Percentiles rank a stretch among this genome's conserved stretches.
Evolutionary conservation across 2,797 vertebrate species (phyloP).

Genomic region (Acanthiza pusilla): DNA sequence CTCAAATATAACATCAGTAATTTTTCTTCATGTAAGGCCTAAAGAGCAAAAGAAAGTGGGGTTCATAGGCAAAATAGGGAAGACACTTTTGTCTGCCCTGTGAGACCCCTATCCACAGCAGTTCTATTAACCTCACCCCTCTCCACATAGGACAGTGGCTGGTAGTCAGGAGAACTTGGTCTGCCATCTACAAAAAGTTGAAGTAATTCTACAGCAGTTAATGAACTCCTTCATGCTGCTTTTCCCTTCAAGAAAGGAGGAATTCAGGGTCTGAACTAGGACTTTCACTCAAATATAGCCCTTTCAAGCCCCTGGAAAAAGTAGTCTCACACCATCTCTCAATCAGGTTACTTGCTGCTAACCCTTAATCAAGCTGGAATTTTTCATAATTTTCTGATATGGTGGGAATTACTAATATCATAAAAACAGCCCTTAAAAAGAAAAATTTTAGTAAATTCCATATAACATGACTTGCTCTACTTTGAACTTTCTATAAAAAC

Average conservation of each 20-base stretch:
- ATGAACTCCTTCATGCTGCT: not conserved
- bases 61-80: not conserved
- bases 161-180: not conserved
- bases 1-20: not conserved
- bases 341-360: not conserved
- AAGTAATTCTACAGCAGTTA: not conserved
- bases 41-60: not conserved
- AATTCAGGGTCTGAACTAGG: not conserved
- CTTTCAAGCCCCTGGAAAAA: not conserved
- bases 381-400: not conserved
- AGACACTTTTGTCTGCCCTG: not conserved
- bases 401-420: not conserved
- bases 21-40: not conserved
- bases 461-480: not conserved
- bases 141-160: not conserved
- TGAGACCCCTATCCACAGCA: not conserved
- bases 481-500: not conserved
- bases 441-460: not conserved
- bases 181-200: not conserved
- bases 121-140: not conserved
- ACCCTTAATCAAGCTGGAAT: not conserved
- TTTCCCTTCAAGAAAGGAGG: not conserved
- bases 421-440: not conserved
- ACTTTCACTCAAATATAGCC: not conserved
- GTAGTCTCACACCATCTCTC: not conserved